A percentile compares a stretch with the other conserved stretches of the same genome.
Evolutionary conservation across 2,888 invertebrate genomes (phyloP).

Genomic region (Nomada goodeniana): DNA sequence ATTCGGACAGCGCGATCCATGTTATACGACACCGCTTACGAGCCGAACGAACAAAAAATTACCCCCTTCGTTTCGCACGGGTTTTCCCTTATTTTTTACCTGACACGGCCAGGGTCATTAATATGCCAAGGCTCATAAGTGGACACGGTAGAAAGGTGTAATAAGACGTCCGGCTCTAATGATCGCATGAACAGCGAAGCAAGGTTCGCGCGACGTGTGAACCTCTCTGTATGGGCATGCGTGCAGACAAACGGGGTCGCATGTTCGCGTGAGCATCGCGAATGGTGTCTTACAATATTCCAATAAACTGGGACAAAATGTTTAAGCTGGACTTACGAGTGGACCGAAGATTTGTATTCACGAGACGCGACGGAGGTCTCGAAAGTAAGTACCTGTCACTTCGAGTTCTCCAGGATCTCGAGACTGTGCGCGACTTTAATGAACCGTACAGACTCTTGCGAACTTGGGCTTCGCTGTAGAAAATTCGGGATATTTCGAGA

Average conservation of each 20-base stretch:
- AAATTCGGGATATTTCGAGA: too few species aligned
- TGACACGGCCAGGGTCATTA: conserved; percentile 52
- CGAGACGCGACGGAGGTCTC: background rate
- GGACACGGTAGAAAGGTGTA: conserved; percentile 47
- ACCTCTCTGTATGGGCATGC: background rate
- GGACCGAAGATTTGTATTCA: background rate
- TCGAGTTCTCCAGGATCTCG: background rate
- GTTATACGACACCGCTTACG: background rate
- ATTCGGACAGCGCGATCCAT: too few species aligned
- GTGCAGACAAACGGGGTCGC: conserved; percentile 5
- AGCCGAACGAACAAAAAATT: background rate
- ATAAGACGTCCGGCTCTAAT: conserved; percentile 63
- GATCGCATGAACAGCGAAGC: conserved; percentile 59
- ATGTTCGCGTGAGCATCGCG: background rate
- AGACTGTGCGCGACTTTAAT: background rate
- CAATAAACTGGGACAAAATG: background rate
- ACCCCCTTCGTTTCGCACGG: background rate
- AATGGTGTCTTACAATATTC: background rate
- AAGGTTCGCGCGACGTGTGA: conserved; percentile 2
- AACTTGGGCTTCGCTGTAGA: background rate
- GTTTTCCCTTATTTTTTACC: conserved; percentile 1
- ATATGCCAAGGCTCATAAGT: conserved; percentile 46
- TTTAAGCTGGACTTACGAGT: background rate
- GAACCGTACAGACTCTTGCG: background rate
- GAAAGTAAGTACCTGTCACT: background rate